Base-by-base conservation (phyloP, 2,113 vertebrate genomes). In the Eleginops maclovinus region DNA sequence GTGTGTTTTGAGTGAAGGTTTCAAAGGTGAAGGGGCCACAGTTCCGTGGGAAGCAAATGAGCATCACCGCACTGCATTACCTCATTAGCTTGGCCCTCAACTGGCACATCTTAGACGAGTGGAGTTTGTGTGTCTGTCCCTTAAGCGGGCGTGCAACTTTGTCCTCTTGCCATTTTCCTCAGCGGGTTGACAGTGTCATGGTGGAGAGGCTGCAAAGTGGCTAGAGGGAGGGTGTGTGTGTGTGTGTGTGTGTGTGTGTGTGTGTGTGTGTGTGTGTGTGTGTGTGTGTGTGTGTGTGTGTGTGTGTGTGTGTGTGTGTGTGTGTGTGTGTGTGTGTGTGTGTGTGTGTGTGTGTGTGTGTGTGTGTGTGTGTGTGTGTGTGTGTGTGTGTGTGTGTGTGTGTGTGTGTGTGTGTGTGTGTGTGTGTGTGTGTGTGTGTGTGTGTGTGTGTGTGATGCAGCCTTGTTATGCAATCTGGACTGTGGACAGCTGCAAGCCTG, bases 381-480 rank as follows among this genome's bases (percentile, higher is more conserved):
- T n/a, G n/a, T n/a, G n/a, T n/a, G n/a, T n/a, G n/a, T n/a, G n/a
- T n/a, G n/a, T n/a, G n/a, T n/a, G n/a, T n/a, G n/a, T n/a, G n/a
- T n/a, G n/a, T n/a, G n/a, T n/a, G n/a, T n/a, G n/a, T n/a, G n/a
- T n/a, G n/a, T n/a, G n/a, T n/a, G n/a, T n/a, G n/a, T n/a, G n/a
- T n/a, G n/a, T n/a, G n/a, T n/a, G n/a, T n/a, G n/a, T n/a, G n/a
- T n/a, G n/a, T n/a, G n/a, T n/a, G n/a, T n/a, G n/a, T n/a, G n/a
- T n/a, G n/a, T n/a, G n/a, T n/a, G n/a, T n/a, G n/a, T n/a, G n/a
- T n/a, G n/a, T 72, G 80, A 85, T 88, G 79, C 71, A 84, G 86
- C 66, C 79, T 72, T 21, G 82, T 91, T 93, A 92, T 86, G 87
- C 89, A 91, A 93, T 60, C 65, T 60, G 83, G 66, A 78, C 74